Evolutionary conservation across 2,797 vertebrate genomes (phyloP).

Genomic region (Enteromius anoplus): DNA sequence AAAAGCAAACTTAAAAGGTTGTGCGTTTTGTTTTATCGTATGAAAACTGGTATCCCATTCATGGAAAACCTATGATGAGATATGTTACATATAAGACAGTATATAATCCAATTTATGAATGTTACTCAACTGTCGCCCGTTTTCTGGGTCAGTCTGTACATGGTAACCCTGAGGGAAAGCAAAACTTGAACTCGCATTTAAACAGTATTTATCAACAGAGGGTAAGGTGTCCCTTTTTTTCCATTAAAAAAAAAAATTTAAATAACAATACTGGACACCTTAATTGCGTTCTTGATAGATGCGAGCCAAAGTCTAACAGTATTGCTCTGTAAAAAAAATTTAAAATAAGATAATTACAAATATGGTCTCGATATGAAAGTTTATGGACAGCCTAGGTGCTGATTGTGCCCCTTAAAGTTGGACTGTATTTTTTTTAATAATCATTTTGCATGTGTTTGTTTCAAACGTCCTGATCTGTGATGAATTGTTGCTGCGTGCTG

Average conservation of each 20-base stretch:
- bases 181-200: slow-evolving; percentile 38
- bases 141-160: slow-evolving; percentile 42
- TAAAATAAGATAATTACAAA: background rate
- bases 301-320: slow-evolving; percentile 51
- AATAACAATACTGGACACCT: slow-evolving; percentile 5
- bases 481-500: slow-evolving; percentile 13
- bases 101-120: slow-evolving; percentile 69
- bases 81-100: slow-evolving; percentile 58
- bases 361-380: slow-evolving; percentile 10
- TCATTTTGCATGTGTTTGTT: slow-evolving; percentile 35
- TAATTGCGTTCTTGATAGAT: slow-evolving; percentile 13
- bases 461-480: slow-evolving; percentile 22
- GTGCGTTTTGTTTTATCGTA: slow-evolving; percentile 62
- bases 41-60: slow-evolving; percentile 67
- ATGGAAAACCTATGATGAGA: slow-evolving; percentile 67
- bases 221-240: slow-evolving; percentile 29
- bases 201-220: slow-evolving; percentile 39
- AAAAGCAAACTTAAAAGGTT: slow-evolving; percentile 52
- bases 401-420: slow-evolving; percentile 9
- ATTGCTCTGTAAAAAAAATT: slow-evolving; percentile 40
- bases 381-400: background rate
- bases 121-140: slow-evolving; percentile 49
- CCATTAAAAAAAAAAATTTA: background rate
- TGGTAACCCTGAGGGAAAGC: slow-evolving; percentile 28
- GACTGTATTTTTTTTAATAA: slow-evolving; percentile 31